Conservation (phyloP, 2,113 vertebrate species). For the Loxodonta africana region DNA sequence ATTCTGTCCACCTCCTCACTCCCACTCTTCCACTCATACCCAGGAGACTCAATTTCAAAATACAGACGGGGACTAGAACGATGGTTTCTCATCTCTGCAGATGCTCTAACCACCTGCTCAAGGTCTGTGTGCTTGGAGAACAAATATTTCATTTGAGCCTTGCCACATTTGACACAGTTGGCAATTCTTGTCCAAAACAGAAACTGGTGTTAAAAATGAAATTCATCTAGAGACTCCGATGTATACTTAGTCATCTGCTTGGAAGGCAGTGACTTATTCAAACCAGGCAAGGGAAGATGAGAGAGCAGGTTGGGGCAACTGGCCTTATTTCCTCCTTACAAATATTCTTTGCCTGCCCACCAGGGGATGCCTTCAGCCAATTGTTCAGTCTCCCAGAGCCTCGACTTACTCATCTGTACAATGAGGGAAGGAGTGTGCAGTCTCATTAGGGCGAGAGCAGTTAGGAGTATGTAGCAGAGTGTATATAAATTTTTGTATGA, state of each 20-base stretch:
- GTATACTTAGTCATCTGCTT: neutral
- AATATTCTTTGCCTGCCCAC: neutral
- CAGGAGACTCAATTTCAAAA: slow-evolving; percentile 34
- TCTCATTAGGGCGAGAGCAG: too few species aligned
- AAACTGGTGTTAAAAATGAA: slow-evolving; percentile 17
- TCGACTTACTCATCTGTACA: neutral
- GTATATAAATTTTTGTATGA: too few species aligned
- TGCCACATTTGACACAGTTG: slow-evolving; percentile 45
- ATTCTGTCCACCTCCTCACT: neutral
- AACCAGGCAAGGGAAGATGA: neutral
- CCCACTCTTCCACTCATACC: neutral
- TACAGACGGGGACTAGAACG: slow-evolving; percentile 61
- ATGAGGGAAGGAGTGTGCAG: neutral
- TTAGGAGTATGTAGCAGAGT: too few species aligned
- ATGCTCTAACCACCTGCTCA: slow-evolving; percentile 71
- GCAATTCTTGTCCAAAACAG: slow-evolving; percentile 65
- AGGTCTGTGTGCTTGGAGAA: slow-evolving; percentile 65
- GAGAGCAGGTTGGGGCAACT: neutral
- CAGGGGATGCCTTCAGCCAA: slow-evolving; percentile 45
- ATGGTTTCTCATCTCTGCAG: slow-evolving; percentile 52
- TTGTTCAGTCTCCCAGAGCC: slow-evolving; percentile 6
- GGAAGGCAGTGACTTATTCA: accelerated
- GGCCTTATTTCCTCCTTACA: neutral
- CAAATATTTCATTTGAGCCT: slow-evolving; percentile 71
- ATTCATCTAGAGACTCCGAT: slow-evolving; percentile 52